phyloP scores from a whole-genome alignment of 2,888 invertebrate genomes.

The Gerris lacustris region DNA sequence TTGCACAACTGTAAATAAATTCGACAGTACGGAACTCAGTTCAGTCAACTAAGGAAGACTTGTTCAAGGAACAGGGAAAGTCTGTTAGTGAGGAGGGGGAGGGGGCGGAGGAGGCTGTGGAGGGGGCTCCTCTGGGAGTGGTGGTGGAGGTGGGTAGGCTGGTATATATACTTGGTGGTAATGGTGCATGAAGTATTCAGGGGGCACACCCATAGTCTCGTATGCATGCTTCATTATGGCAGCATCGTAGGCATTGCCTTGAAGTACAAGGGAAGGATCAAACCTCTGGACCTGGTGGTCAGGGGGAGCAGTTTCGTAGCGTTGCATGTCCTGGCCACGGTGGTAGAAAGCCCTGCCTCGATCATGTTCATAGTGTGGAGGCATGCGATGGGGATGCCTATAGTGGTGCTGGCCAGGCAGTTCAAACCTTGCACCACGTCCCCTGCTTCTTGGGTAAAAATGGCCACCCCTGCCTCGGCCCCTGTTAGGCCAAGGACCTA shows the following conservation, averaged over 20 bases:
- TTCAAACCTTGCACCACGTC: background rate
- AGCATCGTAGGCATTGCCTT: background rate
- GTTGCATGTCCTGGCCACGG: background rate
- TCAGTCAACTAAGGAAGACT: no score
- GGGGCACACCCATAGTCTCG: background rate
- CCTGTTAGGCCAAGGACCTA: background rate
- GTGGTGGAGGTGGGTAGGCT: slow-evolving; percentile 32
- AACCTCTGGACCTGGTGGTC: background rate
- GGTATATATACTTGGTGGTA: slow-evolving; percentile 16
- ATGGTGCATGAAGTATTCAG: slow-evolving; percentile 3
- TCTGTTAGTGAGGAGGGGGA: slow-evolving; percentile 15
- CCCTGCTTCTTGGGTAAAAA: background rate
- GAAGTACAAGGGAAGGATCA: background rate
- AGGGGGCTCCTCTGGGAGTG: slow-evolving; percentile 47
- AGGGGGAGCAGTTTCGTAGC: background rate
- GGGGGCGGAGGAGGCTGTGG: slow-evolving; percentile 52
- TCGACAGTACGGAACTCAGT: no score
- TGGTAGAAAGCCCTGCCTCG: background rate
- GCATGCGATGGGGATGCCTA: background rate
- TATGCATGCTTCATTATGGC: background rate
- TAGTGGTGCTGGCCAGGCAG: background rate
- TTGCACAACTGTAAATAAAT: no score
- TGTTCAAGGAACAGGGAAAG: no score
- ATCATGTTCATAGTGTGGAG: background rate
- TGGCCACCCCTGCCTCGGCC: background rate